A percentile compares a stretch with the other conserved stretches of the same genome.
These are phyloP conservation scores for Clavelina lepadiformis DNA, from an alignment of 23 tunicate genomes.

Conservation along the genomic window DNA sequence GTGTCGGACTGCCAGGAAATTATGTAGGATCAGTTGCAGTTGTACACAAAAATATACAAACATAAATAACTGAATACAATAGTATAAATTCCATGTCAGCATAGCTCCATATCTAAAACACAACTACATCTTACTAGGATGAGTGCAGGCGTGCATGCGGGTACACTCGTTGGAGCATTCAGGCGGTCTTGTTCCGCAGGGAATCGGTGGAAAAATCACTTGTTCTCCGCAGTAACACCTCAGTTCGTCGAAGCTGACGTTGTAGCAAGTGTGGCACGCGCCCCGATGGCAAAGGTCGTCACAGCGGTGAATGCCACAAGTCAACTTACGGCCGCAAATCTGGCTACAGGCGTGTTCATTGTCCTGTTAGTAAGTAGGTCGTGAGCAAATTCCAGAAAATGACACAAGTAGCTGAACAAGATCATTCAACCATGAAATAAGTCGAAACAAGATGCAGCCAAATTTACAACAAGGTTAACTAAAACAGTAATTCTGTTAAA, in stretches of 20 bases:
- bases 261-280: conserved; percentile 70
- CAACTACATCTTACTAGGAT: conserved; percentile 24
- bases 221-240: conserved; percentile 82
- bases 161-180: conserved; percentile 64
- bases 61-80: conserved; percentile 12
- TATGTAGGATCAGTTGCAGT: not conserved
- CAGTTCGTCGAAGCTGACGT: conserved; percentile 93
- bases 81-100: too few species aligned
- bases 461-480: not conserved
- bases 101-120: too few species aligned
- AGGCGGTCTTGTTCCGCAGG: conserved; percentile 90
- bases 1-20: conserved; percentile 62
- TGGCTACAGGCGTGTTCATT: conserved; percentile 65
- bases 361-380: conserved; percentile 12
- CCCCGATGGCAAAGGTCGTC: conserved; percentile 86
- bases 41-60: conserved; percentile 2
- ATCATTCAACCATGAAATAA: not conserved
- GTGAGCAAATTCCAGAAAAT: not conserved
- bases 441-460: not conserved
- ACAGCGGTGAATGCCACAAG: conserved; percentile 77
- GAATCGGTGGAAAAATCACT: conserved; percentile 88
- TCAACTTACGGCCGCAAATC: conserved; percentile 70
- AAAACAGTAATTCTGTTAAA: not conserved
- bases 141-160: conserved; percentile 69
- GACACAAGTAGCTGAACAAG: not conserved